phyloP scores from a whole-genome alignment of 2,113 vertebrate species.

The Triplophysa tibetana region DNA sequence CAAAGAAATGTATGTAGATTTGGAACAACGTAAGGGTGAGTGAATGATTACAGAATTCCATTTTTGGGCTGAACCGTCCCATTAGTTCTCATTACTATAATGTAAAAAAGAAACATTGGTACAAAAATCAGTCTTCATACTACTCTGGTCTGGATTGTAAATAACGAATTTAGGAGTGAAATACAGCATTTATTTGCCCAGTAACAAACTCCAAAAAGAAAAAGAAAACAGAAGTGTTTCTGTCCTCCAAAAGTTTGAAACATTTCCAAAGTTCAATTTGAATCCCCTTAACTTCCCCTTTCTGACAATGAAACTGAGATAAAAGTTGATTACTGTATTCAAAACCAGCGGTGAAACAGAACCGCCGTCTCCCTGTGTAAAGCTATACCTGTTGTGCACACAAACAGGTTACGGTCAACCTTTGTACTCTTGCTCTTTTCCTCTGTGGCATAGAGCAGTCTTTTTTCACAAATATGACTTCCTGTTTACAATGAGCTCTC shows the following conservation, averaged over 20 bases:
- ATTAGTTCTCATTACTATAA: too few relatives aligned
- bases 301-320: conserved; percentile 33
- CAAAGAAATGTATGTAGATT: too few relatives aligned
- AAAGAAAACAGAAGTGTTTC: not conserved
- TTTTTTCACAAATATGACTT: conserved; percentile 50
- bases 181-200: not conserved
- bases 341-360: not conserved
- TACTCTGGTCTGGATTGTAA: too few relatives aligned
- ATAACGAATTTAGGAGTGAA: too few relatives aligned
- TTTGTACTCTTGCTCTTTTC: conserved; percentile 38
- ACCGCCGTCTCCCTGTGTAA: not conserved
- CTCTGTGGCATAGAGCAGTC: conserved; percentile 44
- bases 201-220: not conserved
- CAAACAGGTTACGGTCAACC: conserved; percentile 58
- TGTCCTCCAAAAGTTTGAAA: not conserved
- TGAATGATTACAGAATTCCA: too few relatives aligned
- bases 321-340: conserved; percentile 2
- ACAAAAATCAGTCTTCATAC: too few relatives aligned
- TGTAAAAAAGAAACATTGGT: too few relatives aligned
- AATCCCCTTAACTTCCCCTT: conserved; percentile 30
- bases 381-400: conserved; percentile 53
- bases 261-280: not conserved
- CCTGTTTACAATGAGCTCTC: conserved; percentile 58
- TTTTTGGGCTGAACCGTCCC: too few relatives aligned
- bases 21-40: too few relatives aligned